Evolutionary conservation across 2,888 invertebrate genomes (phyloP).

Genomic region (Gnatocerus cornutus): DNA sequence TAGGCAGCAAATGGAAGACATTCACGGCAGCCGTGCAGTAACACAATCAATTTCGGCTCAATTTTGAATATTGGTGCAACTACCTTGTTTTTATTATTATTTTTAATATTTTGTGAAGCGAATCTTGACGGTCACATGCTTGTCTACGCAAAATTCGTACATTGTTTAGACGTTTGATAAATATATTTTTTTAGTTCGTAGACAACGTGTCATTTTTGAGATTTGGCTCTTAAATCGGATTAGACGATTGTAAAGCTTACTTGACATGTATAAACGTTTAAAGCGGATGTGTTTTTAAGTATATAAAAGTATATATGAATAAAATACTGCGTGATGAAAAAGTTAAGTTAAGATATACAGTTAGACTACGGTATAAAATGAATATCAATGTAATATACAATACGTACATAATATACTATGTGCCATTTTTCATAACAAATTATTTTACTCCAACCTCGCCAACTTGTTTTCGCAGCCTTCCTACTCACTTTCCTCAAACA

Average conservation of each 20-base stretch:
- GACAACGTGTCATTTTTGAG: slow-evolving; percentile 60
- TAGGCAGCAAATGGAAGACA: slow-evolving; percentile 49
- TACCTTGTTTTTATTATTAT: slow-evolving; percentile 30
- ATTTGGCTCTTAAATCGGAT: slow-evolving; percentile 58
- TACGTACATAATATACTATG: slow-evolving; percentile 73
- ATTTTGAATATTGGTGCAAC: slow-evolving; percentile 66
- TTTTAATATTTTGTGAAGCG: slow-evolving; percentile 51
- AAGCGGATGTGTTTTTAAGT: slow-evolving; percentile 71
- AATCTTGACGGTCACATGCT: slow-evolving; percentile 59
- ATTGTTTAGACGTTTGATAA: slow-evolving; percentile 50
- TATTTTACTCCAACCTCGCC: slow-evolving; percentile 57
- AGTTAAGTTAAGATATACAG: slow-evolving; percentile 70
- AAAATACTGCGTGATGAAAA: slow-evolving; percentile 70
- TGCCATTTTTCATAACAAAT: slow-evolving; percentile 70
- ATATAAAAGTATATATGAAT: slow-evolving; percentile 70
- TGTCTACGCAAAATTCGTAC: slow-evolving; percentile 57
- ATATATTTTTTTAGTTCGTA: slow-evolving; percentile 69
- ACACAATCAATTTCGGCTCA: slow-evolving; percentile 48
- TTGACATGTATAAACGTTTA: slow-evolving; percentile 69
- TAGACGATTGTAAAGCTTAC: slow-evolving; percentile 69
- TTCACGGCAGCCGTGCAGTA: slow-evolving; percentile 44
- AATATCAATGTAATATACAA: slow-evolving; percentile 73
- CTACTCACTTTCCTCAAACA: slow-evolving; percentile 52
- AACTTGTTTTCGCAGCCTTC: slow-evolving; percentile 22
- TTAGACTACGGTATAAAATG: slow-evolving; percentile 69